A percentile compares a stretch with the other conserved stretches of the same genome.
These are phyloP conservation scores for Rotaria macrura DNA, from an alignment of 2,888 invertebrate genomes.

Conservation along the genomic window DNA sequence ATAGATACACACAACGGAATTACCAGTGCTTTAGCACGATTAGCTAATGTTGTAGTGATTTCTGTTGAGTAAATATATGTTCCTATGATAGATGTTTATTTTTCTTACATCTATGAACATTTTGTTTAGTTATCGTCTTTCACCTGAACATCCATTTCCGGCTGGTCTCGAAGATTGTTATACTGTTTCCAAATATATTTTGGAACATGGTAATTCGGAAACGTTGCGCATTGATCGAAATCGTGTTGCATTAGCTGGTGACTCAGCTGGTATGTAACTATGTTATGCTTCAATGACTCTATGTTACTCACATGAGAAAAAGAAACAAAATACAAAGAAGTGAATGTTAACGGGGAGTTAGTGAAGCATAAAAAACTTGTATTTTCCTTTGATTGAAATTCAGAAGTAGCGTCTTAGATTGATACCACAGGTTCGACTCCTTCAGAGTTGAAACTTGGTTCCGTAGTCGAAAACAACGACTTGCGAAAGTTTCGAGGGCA, in stretches of 20 bases:
- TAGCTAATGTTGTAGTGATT: neutral
- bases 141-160: slow-evolving; percentile 27
- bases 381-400: too few species aligned
- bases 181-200: slow-evolving; percentile 17
- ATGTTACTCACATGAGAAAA: too few species aligned
- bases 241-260: slow-evolving; percentile 12
- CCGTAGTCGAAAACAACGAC: too few species aligned
- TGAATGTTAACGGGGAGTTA: too few species aligned
- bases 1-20: slow-evolving; percentile 18
- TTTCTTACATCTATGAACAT: neutral
- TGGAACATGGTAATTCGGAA: slow-evolving; percentile 13
- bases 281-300: too few species aligned
- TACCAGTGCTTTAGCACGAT: neutral
- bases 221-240: neutral
- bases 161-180: slow-evolving; percentile 21
- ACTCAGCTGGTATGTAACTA: slow-evolving; percentile 20
- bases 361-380: too few species aligned
- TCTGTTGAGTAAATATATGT: slow-evolving; percentile 2
- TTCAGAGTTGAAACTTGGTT: too few species aligned
- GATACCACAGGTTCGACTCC: too few species aligned
- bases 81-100: too few species aligned
- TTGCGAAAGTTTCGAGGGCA: too few species aligned
- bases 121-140: slow-evolving; percentile 20
- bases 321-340: too few species aligned
- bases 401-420: too few species aligned